Base-by-base conservation (phyloP, 2,113 vertebrate genomes). In the Oryctolagus cuniculus region DNA sequence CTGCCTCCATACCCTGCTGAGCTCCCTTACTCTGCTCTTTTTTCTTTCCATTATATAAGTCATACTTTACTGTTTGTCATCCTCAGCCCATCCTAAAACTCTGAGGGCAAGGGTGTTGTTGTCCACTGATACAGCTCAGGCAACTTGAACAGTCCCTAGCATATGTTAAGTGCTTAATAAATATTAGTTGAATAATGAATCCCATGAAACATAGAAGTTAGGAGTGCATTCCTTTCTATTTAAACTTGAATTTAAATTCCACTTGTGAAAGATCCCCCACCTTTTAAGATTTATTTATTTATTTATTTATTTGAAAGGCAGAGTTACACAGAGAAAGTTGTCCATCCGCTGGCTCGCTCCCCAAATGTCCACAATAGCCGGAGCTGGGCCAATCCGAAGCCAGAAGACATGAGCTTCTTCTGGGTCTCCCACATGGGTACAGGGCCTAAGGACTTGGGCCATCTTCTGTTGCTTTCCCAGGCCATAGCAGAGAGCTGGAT, bases 231-330 rank as follows among this genome's bases (percentile, higher is more conserved):
- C 21, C 58, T 95, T 82, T 89, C 34, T 89, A 74, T 66, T 94
- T 90, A 66, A 88, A 89, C n/a, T 38, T 88, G 51, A 94, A 97
- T 91, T 86, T 94, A 93, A 95, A 78, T 78, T 61, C 31, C 3
- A n/a, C 69, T 77, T 96, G 64, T 61, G 53, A 89, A 38, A 64
- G 44, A 44, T 44, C 44, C 44, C 44, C 44, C 44, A 6, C 44
- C 6, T 44, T 44, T 44, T 44, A 44, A 44, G 44, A 44, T 44
- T 44, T 44, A 44, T 44, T 44, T 44, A 44, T 44, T 44, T 44
- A 44, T 44, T 44, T 44, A 44, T 44, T 44, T 44, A 44, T 44
- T 44, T 44, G 7, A 44, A 44, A 44, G 44, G 44, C 44, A 44
- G 44, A 44, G 44, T 44, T 44, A 44, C 44, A 44, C 44, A 44